Conservation (phyloP, 2,797 vertebrate genomes). For the Fistularia tabacaria region DNA sequence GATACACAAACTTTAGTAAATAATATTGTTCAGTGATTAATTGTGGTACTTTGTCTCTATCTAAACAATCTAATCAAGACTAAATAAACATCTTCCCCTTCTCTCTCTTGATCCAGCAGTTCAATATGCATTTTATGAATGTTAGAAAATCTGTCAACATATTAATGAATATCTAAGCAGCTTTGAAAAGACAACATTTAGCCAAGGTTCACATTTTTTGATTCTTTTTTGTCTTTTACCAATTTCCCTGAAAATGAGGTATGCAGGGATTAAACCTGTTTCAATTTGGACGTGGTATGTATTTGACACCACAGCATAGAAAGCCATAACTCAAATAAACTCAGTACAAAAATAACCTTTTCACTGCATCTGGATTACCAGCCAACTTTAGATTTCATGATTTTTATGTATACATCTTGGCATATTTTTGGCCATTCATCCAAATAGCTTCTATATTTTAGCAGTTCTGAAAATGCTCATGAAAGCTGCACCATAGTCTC, state of each 20-base stretch:
- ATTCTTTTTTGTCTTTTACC: neutral
- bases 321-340: slow-evolving; percentile 4
- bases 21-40: slow-evolving; percentile 19
- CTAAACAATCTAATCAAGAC: slow-evolving; percentile 13
- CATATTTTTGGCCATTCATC: neutral
- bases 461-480: neutral
- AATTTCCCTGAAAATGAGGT: neutral
- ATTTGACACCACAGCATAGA: neutral
- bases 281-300: neutral
- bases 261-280: slow-evolving; percentile 1
- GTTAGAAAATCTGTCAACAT: slow-evolving; percentile 3
- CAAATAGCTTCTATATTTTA: neutral
- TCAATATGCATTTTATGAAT: slow-evolving; percentile 4
- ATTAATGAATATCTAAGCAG: neutral
- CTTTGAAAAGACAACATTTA: slow-evolving; percentile 13
- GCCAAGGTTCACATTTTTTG: neutral
- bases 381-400: neutral
- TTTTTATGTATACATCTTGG: neutral
- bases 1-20: slow-evolving; percentile 28
- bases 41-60: slow-evolving; percentile 6
- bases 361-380: neutral
- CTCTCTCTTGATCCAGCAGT: slow-evolving; percentile 2
- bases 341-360: neutral
- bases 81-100: slow-evolving; percentile 11
- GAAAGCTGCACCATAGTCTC: neutral